Base-by-base conservation (phyloP, 2,888 invertebrate genomes). In the Sphecodes monilicornis region DNA sequence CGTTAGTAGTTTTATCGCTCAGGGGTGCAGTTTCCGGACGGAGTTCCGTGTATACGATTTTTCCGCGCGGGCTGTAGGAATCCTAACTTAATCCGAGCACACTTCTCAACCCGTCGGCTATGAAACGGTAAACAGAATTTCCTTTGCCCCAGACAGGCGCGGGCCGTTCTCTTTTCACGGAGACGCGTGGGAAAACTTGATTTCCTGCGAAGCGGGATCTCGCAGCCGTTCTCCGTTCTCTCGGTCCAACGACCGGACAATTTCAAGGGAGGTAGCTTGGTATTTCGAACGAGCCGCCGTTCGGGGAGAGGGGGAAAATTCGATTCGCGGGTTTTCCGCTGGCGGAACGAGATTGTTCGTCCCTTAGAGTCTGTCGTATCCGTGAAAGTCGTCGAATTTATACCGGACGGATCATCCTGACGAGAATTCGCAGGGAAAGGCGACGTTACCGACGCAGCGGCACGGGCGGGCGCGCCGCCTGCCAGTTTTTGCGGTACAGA, bases 401-500 rank as follows among this genome's bases (percentile, higher is more conserved):
- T 66, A 39, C 66, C 18, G 39, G 50, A 6, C 22, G 50, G 22
- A 50, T 22, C 50, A 10, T 50, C 46, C 46, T 8, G 46, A 1
- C 0, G 22, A 50, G 77, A 73, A 81, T 73, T 74, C 81, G 69
- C 41, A 18, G 64, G 16, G 29, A 54, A 57, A n/a, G 69, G 68
- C 29, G 54, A 46, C 76, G 73, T 73, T 39, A 79, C 54, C 69
- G 43, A 60, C 11, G 46, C 39, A 29, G 69, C 71, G 36, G 41
- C 46, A 32, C 32, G 26, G 54, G 43, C 41, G 64, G 32, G 64
- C 29, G 64, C 46, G 85, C 69, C 70, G 79, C 70, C 66, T 78
- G 76, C 60, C 69, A 85, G 80, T 88, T 88, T 88, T 87, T 87
- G 86, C 83, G 81, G 87, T 78, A 57, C 78, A 80, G 74, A 86